Evolutionary conservation across 2,888 invertebrate species (phyloP).

Genomic region (Xylophagus ater): DNA sequence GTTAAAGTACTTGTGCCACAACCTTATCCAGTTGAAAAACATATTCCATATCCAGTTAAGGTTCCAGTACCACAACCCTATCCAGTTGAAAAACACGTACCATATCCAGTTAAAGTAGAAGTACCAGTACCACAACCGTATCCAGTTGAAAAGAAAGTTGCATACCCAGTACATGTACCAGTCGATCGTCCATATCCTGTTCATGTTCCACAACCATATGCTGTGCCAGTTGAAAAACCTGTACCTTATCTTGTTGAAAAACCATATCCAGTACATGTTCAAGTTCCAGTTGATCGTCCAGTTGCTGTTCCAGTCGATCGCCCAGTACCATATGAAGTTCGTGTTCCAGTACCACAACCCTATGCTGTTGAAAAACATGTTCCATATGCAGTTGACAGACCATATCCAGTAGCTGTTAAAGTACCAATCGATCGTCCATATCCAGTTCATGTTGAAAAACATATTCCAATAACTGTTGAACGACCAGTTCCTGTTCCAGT

Average conservation of each 20-base stretch:
- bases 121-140: conserved; percentile 51
- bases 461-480: conserved; percentile 56
- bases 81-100: conserved; percentile 51
- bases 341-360: conserved; percentile 55
- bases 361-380: conserved; percentile 63
- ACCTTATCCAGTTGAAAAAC: conserved; percentile 70
- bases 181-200: conserved; percentile 56
- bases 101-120: conserved; percentile 48
- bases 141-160: conserved; percentile 45
- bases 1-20: conserved; percentile 69
- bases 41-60: conserved; percentile 47
- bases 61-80: conserved; percentile 42
- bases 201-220: conserved; percentile 53
- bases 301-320: conserved; percentile 52
- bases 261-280: conserved; percentile 51
- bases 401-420: conserved; percentile 44
- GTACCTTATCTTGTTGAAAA: conserved; percentile 55
- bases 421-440: conserved; percentile 49
- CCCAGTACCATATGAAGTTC: conserved; percentile 46
- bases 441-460: conserved; percentile 58
- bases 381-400: conserved; percentile 47
- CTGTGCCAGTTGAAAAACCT: conserved; percentile 54
- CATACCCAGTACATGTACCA: conserved; percentile 47
- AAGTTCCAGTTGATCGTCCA: conserved; percentile 41
- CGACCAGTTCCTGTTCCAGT: conserved; percentile 49